Evolutionary conservation across 2,113 vertebrate species (phyloP).

Genomic region (Arvicanthis niloticus): DNA sequence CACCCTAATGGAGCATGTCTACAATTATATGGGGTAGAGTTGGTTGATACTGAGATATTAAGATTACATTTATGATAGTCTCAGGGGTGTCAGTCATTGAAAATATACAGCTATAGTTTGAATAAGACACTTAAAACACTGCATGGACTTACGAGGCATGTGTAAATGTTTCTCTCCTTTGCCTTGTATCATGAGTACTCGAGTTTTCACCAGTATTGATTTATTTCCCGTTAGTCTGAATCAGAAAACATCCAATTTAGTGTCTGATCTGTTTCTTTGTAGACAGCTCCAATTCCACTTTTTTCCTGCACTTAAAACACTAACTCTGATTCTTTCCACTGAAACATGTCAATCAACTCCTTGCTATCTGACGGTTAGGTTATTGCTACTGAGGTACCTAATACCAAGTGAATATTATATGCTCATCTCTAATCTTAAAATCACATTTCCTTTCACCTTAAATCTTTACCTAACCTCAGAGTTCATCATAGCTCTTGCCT

Average conservation of each 20-base stretch:
- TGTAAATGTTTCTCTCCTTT: constrained; percentile 8
- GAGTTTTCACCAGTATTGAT: background rate
- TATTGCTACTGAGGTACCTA: background rate
- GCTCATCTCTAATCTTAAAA: background rate
- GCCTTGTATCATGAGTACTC: background rate
- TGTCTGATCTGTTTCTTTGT: background rate
- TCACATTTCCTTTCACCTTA: background rate
- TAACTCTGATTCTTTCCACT: background rate
- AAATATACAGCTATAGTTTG: background rate
- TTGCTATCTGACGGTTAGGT: constrained; percentile 29
- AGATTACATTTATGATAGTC: background rate
- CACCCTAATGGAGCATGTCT: background rate
- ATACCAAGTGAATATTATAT: background rate
- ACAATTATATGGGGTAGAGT: background rate
- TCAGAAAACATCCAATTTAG: background rate
- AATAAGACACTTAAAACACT: background rate
- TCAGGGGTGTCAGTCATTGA: background rate
- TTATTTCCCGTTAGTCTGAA: constrained; percentile 3
- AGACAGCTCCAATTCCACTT: background rate
- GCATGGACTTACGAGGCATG: background rate
- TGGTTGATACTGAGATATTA: background rate
- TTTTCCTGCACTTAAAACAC: background rate
- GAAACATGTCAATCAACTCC: background rate
- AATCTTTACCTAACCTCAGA: background rate
- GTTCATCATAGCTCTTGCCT: background rate